phyloP scores from a whole-genome alignment of 2,113 vertebrate genomes.

The Seriola dumerili region DNA sequence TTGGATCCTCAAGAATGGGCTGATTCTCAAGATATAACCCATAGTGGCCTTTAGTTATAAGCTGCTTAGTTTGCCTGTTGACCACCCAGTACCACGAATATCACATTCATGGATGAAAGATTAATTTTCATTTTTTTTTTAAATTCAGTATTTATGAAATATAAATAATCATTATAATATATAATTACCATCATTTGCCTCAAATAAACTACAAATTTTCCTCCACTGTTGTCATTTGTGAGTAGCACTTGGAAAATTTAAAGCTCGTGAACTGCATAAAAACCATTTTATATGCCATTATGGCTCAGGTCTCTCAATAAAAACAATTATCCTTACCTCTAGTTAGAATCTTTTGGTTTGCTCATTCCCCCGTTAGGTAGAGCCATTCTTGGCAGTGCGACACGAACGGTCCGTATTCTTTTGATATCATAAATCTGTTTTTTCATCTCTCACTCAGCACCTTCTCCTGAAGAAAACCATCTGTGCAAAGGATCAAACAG shows the following conservation, averaged over 20 bases:
- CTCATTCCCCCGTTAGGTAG: slow-evolving; percentile 13
- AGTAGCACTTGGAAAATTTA: background rate
- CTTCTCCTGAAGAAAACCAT: slow-evolving; percentile 72
- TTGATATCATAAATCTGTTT: slow-evolving; percentile 62
- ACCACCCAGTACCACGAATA: background rate
- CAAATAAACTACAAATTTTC: background rate
- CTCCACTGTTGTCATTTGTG: background rate
- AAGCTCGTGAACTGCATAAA: slow-evolving; percentile 3
- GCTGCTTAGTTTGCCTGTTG: background rate
- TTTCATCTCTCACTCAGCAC: slow-evolving; percentile 74
- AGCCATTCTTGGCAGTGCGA: slow-evolving; percentile 38
- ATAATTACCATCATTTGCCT: background rate
- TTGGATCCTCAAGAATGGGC: background rate
- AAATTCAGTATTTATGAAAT: too few relatives aligned
- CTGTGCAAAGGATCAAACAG: slow-evolving; percentile 71
- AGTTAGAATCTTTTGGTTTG: slow-evolving; percentile 35
- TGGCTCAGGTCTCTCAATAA: slow-evolving; percentile 21
- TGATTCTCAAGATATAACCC: background rate
- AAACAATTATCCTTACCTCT: slow-evolving; percentile 22
- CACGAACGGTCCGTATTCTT: slow-evolving; percentile 26
- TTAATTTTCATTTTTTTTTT: background rate
- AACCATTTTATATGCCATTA: background rate
- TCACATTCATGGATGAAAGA: background rate
- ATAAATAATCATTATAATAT: too few relatives aligned
- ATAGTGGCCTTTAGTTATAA: background rate